Evolutionary conservation across 1,140 invertebrate genomes (phyloP), one percentile per base, ranked within the genome.

Genomic region (Drosophila virilis): DNA sequence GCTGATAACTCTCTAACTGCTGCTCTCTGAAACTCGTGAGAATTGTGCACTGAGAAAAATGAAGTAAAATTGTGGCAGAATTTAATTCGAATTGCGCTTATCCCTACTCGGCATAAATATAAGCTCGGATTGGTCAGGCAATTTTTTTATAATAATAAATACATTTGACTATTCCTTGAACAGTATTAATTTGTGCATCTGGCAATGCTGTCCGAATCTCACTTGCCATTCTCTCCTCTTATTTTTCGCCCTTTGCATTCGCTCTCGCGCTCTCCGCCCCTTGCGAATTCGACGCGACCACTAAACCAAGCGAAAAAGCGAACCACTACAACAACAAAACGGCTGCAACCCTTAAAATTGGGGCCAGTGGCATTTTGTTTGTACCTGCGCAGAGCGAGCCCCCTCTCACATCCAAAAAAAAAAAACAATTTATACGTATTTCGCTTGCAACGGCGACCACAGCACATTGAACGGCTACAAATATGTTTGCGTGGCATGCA

Each of bases 381-480:
- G 83, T 88, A 88, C 77, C 84, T 88, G 83, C 83, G 83, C 83
- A 88, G 7, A 79, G 43, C 61, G 45, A 52, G 57, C 37, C 17
- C 22, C n/a, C 8, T 48, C 1, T 5, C 22, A 0, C 10, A 12
- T 22, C 2, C 8, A 1, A 22, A 22, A 22, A 22, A 22, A 5
- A 28, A 5, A 48, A 48, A 48, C 32, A 35, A 57, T 48, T 55
- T 57, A 46, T 52, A 57, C 37, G 10, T 28, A 28, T 15, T 54
- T 45, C 13, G 22, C 17, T 35, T 12, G 13, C 33, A 35, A 13
- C 32, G 32, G 57, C 55, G 45, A 69, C 43, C 48, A 48, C 64
- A 60, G 54, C 52, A 51, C 62, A 54, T 55, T 45, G 55, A 72
- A 72, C 62, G 33, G 37, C 45, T 33, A 28, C 69, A 50, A 72